Conservation (phyloP, 92 coral and sea anemone species). For the Hydrozoanthus gracilis region DNA sequence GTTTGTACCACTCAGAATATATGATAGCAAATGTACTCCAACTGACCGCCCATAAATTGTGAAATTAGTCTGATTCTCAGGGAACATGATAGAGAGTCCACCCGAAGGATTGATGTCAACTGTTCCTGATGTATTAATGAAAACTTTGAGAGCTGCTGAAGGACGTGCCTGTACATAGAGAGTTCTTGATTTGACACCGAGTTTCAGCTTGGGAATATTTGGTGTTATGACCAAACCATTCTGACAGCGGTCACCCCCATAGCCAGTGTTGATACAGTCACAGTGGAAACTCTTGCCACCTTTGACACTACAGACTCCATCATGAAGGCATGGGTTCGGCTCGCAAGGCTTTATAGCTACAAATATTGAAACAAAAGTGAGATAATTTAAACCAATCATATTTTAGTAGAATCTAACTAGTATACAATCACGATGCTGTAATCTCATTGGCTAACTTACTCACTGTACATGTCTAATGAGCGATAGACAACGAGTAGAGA, state of each 20-base stretch:
- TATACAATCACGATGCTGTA: too few species aligned
- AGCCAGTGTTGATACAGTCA: conserved; percentile 68
- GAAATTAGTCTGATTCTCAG: conserved; percentile 23
- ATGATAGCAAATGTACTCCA: conserved; percentile 44
- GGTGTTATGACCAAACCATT: conserved; percentile 63
- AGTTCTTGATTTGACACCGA: conserved; percentile 24
- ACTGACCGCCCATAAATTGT: conserved; percentile 28
- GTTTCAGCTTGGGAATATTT: conserved; percentile 48
- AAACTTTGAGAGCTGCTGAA: conserved; percentile 22
- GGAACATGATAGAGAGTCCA: conserved; percentile 4
- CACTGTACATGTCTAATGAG: too few species aligned
- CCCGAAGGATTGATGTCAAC: conserved; percentile 39
- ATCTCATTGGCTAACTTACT: too few species aligned
- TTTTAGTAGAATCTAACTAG: too few species aligned
- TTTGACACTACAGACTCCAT: conserved; percentile 51
- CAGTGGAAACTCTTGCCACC: conserved; percentile 49
- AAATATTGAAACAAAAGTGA: neutral
- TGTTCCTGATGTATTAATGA: conserved; percentile 11
- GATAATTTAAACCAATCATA: too few species aligned
- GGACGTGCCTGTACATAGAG: conserved; percentile 61
- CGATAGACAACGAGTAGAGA: too few species aligned
- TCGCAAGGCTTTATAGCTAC: conserved; percentile 56
- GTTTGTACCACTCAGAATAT: conserved; percentile 32
- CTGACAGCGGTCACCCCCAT: conserved; percentile 64
- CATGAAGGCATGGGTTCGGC: conserved; percentile 73